Conservation (phyloP, 2,113 vertebrate species). For the Poecile atricapillus region DNA sequence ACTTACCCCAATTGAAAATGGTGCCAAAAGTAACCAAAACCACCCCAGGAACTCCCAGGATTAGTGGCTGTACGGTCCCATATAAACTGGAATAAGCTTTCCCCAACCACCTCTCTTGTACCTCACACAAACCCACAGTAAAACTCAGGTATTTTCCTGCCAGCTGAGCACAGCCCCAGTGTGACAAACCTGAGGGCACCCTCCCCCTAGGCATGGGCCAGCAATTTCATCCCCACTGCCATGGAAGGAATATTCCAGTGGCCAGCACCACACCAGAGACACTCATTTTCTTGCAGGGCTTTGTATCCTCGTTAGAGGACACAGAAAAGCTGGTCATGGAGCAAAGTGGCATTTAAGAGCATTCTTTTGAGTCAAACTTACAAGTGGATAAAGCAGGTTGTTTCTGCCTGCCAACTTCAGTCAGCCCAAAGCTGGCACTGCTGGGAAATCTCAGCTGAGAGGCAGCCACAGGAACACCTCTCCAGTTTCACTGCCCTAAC, state of each 20-base stretch:
- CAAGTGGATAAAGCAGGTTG: background rate
- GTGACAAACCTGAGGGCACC: too few species aligned
- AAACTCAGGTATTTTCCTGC: background rate
- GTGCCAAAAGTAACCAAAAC: background rate
- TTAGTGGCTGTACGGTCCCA: too few species aligned
- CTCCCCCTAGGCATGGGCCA: background rate
- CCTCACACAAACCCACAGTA: background rate
- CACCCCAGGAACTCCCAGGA: too few species aligned
- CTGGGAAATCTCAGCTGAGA: background rate
- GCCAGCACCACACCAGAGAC: background rate
- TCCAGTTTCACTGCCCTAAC: background rate
- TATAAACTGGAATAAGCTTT: background rate
- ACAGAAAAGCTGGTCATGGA: background rate
- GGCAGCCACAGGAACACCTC: background rate
- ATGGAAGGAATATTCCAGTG: accelerated
- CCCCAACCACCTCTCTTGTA: accelerated
- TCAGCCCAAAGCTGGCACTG: background rate
- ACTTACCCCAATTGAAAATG: background rate
- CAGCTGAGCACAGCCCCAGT: background rate
- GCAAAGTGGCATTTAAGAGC: background rate
- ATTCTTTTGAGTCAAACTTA: background rate
- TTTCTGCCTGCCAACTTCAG: background rate
- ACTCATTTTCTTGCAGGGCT: accelerated
- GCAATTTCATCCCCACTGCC: too few species aligned
- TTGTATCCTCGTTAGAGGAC: background rate